Base-by-base conservation (phyloP, 1,140 invertebrate genomes). In the Leptinotarsa undecemlineata region DNA sequence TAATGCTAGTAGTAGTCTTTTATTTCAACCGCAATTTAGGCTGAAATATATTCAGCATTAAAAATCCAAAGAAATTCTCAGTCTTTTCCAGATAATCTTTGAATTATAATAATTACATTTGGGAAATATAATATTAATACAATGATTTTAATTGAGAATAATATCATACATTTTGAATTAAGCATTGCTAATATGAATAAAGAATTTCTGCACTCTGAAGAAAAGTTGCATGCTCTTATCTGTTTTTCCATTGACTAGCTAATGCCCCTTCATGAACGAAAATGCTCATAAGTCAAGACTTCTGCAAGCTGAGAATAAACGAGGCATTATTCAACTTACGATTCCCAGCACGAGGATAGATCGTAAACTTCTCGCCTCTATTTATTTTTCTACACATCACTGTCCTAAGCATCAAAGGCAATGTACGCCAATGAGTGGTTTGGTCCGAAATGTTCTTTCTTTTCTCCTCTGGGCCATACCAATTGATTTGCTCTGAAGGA, bases 401-500 rank as follows among this genome's bases (percentile, higher is more conserved):
- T 57, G n/a, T 4, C 51, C 6, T n/a, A 19, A 57, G 5, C 5
- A 57, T 15, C 15, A n/a, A 14, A 19, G 15, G 6, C 6, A 2
- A 19, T 4, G 51, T 57, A 57, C 51, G 51, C 51, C 51, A 57
- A n/a, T 57, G 51, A 19, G 17, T 17, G 15, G 15, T 17, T 57
- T 69, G 68, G 68, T 76, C 74, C 57, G 23, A 68, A 66, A 69
- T 74, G 74, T 68, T 72, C 63, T 72, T 42, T 72, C 66, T 71
- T 48, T 48, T 72, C 61, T 77, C 71, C 76, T 70, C 71, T 47
- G 69, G 72, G 68, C 72, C 69, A 68, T 72, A 72, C 73, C 74
- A 76, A 78, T 78, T 78, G 77, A 78, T 76, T 78, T 76, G 77
- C 68, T 78, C 62, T 61, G 70, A 76, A 76, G 77, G 77, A 78